Evolutionary conservation across 2,888 invertebrate genomes (phyloP), one percentile per base, ranked within the genome.

Genomic region (Spicauda simplicius): DNA sequence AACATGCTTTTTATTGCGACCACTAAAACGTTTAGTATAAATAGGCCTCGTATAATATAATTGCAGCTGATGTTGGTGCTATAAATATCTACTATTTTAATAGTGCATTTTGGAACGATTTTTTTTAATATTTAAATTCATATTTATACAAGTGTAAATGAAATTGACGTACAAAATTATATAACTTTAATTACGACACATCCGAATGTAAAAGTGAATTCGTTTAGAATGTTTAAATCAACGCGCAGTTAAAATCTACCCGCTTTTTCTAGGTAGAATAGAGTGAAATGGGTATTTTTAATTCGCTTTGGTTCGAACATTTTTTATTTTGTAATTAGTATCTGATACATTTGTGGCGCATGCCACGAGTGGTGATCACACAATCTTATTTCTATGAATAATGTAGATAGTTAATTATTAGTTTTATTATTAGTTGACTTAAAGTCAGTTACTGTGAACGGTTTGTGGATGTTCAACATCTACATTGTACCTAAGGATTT

Each of bases 31-130:
- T 52, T 14, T 50, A 57, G 66, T 63, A 63, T 64, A 52, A 54
- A 54, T 67, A 69, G 68, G 67, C 70, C 70, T 72, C 74, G n/a
- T 45, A 45, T n/a, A 45, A 74, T 84, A 82, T 86, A 86, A 81
- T 80, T 81, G 84, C 88, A 89, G 92, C 91, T 92, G 91, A 91
- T 77, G 81, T 85, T 92, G 92, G 92, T 93, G 92, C 92, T 93
- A 92, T 84, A 87, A 79, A 77, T 79, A 79, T 58, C 58, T 53
- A 30, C 74, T 79, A 78, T 77, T 80, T 80, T 78, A 72, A 79
- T 78, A 80, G 77, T 76, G 76, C 80, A 77, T 77, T 74, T 75
- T 71, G 64, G 71, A 76, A 66, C 48, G 69, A 71, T 59, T 60
- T 55, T 60, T 60, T 45, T 45, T 45, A n/a, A 45, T 66, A 45